A percentile compares a stretch with the other conserved stretches of the same genome.
phyloP scores from a whole-genome alignment of 2,888 invertebrate species.

The Athalia circularis region DNA sequence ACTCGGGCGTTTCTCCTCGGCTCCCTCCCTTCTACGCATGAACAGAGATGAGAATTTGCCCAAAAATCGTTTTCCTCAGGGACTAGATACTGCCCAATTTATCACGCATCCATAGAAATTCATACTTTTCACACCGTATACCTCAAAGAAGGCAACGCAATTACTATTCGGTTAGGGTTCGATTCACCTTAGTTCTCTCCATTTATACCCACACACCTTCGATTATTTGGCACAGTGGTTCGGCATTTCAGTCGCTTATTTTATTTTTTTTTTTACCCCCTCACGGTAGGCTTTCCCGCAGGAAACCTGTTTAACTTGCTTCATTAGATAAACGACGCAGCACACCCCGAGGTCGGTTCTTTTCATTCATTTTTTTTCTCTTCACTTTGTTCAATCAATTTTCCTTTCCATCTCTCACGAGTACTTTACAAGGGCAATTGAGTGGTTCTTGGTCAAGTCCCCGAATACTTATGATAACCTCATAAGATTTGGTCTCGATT shows the following conservation, averaged over 20 bases:
- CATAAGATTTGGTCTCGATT: background rate
- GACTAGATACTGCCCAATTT: conserved; percentile 38
- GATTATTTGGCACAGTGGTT: background rate
- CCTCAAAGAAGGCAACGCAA: conserved; percentile 16
- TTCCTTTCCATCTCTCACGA: background rate
- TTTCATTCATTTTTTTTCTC: background rate
- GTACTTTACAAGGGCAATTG: background rate
- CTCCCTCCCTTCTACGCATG: conserved; percentile 38
- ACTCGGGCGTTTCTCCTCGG: conserved; percentile 44
- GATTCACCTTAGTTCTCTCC: conserved; percentile 3
- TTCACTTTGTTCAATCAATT: conserved; percentile 3
- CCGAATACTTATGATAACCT: conserved; percentile 6
- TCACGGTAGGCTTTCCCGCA: background rate
- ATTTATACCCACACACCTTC: background rate
- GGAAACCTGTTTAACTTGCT: conserved; percentile 6
- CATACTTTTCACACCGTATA: conserved; percentile 2
- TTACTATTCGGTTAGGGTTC: conserved; percentile 23
- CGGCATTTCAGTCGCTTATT: background rate
- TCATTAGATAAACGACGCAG: background rate
- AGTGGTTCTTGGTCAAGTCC: background rate
- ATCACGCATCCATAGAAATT: conserved; percentile 37
- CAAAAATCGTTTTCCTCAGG: conserved; percentile 35
- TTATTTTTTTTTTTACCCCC: background rate
- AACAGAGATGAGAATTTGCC: conserved; percentile 42
- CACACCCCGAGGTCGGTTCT: background rate